Conservation (phyloP, 2,797 vertebrate species). For the Lepidocolaptes lacrymiger region DNA sequence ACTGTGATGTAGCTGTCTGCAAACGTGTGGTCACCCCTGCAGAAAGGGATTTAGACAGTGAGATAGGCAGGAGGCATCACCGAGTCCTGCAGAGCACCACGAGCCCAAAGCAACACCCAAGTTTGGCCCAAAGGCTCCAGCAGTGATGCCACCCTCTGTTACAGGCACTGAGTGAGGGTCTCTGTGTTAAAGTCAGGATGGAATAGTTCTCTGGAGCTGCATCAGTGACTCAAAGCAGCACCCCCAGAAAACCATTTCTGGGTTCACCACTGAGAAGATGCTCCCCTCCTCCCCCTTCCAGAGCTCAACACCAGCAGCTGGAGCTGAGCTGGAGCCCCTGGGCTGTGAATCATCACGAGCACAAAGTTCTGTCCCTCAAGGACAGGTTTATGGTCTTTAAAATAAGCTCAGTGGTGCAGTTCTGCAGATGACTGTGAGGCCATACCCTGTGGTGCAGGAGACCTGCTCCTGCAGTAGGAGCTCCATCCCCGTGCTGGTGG, state of each 20-base stretch:
- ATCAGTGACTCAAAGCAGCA: not conserved
- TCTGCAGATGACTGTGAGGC: not conserved
- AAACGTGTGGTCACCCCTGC: constrained; percentile 94
- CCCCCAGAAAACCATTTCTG: not conserved
- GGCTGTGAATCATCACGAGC: not conserved
- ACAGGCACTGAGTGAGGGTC: not conserved
- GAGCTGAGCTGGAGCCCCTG: not conserved
- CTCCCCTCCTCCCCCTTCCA: not conserved
- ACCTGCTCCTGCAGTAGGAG: not conserved
- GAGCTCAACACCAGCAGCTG: not conserved
- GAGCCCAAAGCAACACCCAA: not conserved
- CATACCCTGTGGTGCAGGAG: not conserved
- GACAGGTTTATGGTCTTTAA: not conserved
- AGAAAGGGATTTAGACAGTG: constrained; percentile 1
- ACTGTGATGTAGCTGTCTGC: constrained; percentile 97
- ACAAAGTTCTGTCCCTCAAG: not conserved
- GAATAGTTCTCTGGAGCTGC: not conserved
- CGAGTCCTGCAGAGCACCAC: fast-evolving
- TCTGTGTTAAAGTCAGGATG: not conserved
- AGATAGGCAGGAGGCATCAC: not conserved
- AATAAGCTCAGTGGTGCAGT: not conserved
- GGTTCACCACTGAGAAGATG: not conserved
- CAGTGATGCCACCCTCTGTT: not conserved
- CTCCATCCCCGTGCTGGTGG: not conserved
- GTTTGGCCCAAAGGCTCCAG: not conserved